Evolutionary conservation across 2,888 invertebrate species (phyloP).

Genomic region (Bruchidius siliquastri): DNA sequence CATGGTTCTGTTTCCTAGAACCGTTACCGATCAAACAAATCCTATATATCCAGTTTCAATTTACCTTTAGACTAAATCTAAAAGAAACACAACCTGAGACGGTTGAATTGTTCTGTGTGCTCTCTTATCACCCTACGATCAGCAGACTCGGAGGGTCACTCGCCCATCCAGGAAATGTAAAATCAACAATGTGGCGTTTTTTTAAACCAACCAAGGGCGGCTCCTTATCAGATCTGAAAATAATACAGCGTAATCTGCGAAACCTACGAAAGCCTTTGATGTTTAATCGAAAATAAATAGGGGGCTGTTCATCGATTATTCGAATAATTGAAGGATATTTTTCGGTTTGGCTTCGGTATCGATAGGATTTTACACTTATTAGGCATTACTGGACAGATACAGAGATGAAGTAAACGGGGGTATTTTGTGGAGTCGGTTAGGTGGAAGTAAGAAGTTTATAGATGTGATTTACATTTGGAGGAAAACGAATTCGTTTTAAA

Average conservation of each 20-base stretch:
- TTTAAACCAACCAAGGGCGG: slow-evolving; percentile 24
- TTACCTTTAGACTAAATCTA: background rate
- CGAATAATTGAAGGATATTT: slow-evolving; percentile 19
- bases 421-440: background rate
- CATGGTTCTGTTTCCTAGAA: background rate
- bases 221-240: slow-evolving; percentile 41
- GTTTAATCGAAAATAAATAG: slow-evolving; percentile 44
- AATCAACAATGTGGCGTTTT: slow-evolving; percentile 38
- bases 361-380: slow-evolving; percentile 39
- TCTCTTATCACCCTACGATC: background rate
- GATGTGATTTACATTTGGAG: background rate
- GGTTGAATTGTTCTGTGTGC: slow-evolving; percentile 22
- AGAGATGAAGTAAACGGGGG: background rate
- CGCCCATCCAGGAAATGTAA: slow-evolving; percentile 32
- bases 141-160: slow-evolving; percentile 15
- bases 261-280: slow-evolving; percentile 45
- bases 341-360: background rate
- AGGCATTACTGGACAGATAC: slow-evolving; percentile 3
- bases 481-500: background rate
- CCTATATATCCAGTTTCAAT: background rate
- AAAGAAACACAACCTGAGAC: slow-evolving; percentile 18
- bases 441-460: background rate
- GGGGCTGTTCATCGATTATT: slow-evolving; percentile 25
- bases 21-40: background rate
- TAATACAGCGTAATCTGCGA: slow-evolving; percentile 42